A percentile compares a stretch with the other conserved stretches of the same genome.
phyloP scores from a whole-genome alignment of 2,888 invertebrate species.

The Drosophila formosana region DNA sequence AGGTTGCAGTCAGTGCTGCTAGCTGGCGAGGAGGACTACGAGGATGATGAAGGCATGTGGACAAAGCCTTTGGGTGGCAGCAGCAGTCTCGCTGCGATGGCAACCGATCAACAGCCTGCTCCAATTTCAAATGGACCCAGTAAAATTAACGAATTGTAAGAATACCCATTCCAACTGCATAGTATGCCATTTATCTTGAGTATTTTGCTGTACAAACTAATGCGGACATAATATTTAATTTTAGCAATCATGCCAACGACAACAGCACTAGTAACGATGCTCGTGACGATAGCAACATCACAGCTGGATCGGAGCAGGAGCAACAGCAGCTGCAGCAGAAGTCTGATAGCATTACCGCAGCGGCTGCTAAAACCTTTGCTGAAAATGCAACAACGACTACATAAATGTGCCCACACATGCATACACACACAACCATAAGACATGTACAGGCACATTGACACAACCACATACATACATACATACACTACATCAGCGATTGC shows the following conservation, averaged over 20 bases:
- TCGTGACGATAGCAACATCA: slow-evolving; percentile 44
- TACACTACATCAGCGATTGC: slow-evolving; percentile 35
- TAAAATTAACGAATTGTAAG: slow-evolving; percentile 74
- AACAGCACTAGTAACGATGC: slow-evolving; percentile 58
- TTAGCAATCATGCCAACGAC: slow-evolving; percentile 67
- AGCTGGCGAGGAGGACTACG: slow-evolving; percentile 77
- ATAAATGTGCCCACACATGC: slow-evolving; percentile 51
- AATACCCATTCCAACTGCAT: neutral
- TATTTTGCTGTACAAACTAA: neutral
- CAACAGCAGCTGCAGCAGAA: slow-evolving; percentile 33
- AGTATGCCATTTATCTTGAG: no score
- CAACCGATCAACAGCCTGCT: slow-evolving; percentile 42
- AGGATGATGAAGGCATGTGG: slow-evolving; percentile 83
- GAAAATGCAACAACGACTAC: slow-evolving; percentile 72
- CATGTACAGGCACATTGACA: slow-evolving; percentile 11
- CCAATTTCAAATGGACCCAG: slow-evolving; percentile 73
- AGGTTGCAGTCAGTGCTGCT: slow-evolving; percentile 71
- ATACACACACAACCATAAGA: slow-evolving; percentile 29
- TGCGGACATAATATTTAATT: slow-evolving; percentile 2
- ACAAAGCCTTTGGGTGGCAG: slow-evolving; percentile 81
- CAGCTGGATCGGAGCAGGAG: slow-evolving; percentile 46
- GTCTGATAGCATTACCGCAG: slow-evolving; percentile 24
- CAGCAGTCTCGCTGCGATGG: slow-evolving; percentile 38
- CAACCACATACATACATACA: slow-evolving; percentile 31
- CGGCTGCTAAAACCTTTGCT: slow-evolving; percentile 47